phyloP scores from a whole-genome alignment of 1,140 invertebrate species.

The Cephus cinctus region DNA sequence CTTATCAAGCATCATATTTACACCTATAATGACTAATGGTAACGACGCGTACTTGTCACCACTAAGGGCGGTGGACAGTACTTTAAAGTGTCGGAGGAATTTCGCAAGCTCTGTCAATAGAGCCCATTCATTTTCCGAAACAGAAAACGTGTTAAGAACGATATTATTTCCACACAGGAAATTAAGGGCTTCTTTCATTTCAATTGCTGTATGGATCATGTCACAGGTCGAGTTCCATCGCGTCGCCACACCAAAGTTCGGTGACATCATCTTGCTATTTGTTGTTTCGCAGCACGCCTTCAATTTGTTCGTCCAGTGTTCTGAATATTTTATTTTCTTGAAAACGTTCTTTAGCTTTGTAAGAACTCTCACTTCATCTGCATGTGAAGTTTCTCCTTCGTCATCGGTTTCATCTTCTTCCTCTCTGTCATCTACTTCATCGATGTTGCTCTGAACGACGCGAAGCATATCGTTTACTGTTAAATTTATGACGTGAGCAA shows the following conservation, averaged over 20 bases:
- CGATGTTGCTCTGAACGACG: constrained; percentile 1
- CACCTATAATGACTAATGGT: constrained; percentile 9
- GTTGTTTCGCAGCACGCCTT: constrained; percentile 9
- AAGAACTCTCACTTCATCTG: neutral
- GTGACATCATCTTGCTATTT: constrained; percentile 1
- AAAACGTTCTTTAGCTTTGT: constrained; percentile 5
- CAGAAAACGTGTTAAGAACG: neutral
- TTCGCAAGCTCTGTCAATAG: neutral
- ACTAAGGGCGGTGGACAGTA: constrained; percentile 10
- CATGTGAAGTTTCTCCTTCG: neutral
- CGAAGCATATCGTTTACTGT: constrained; percentile 17
- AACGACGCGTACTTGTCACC: constrained; percentile 14
- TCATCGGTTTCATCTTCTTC: neutral
- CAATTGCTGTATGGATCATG: constrained; percentile 9
- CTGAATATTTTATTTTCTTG: constrained; percentile 12
- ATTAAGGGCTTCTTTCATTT: constrained; percentile 9
- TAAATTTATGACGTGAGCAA: constrained; percentile 17
- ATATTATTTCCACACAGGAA: constrained; percentile 1
- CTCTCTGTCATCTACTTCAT: constrained; percentile 2
- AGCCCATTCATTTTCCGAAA: no score
- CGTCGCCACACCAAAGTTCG: constrained; percentile 11
- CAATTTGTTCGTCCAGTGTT: constrained; percentile 7
- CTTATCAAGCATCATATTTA: constrained; percentile 41
- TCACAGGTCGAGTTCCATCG: constrained; percentile 11
- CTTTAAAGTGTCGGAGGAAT: constrained; percentile 8